Evolutionary conservation across 2,888 invertebrate species (phyloP).

Genomic region (Drosophila dives): DNA sequence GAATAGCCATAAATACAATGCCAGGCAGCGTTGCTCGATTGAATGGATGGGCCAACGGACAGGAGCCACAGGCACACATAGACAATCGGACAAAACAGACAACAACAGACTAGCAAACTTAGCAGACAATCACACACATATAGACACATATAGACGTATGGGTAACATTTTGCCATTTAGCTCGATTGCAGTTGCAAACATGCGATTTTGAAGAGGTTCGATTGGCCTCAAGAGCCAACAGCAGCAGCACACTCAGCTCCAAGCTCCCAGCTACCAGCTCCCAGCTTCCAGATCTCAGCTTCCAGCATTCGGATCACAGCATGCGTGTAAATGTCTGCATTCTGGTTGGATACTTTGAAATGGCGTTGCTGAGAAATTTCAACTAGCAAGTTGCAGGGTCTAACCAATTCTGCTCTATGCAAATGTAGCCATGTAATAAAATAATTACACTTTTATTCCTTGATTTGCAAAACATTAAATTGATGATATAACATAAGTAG

Average conservation of each 20-base stretch:
- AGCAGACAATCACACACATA: conserved; percentile 32
- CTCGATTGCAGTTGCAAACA: conserved; percentile 81
- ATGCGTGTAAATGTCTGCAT: conserved; percentile 59
- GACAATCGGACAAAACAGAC: conserved; percentile 14
- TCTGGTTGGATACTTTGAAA: conserved; percentile 13
- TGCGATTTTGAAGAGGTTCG: conserved; percentile 81
- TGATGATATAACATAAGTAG: conserved; percentile 19
- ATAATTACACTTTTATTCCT: conserved; percentile 59
- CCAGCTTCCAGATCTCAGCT: conserved; percentile 23
- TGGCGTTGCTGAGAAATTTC: conserved; percentile 58
- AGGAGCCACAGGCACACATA: conserved; percentile 34
- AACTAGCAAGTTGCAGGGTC: conserved; percentile 36
- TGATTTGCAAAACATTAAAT: conserved; percentile 24
- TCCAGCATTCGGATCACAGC: conserved; percentile 37
- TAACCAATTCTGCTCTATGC: conserved; percentile 52
- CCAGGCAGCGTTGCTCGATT: conserved; percentile 42
- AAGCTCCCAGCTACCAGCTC: conserved; percentile 12
- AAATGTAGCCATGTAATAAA: conserved; percentile 67
- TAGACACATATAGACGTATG: conserved; percentile 66
- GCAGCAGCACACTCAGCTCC: conserved; percentile 27
- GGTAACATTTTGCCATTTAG: conserved; percentile 79
- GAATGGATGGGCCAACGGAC: conserved; percentile 41
- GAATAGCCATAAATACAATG: conserved; percentile 79
- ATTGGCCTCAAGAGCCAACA: conserved; percentile 62
- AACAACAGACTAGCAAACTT: conserved; percentile 10